Conservation (phyloP, 2,113 vertebrate genomes). For the Tonatia bakeri region DNA sequence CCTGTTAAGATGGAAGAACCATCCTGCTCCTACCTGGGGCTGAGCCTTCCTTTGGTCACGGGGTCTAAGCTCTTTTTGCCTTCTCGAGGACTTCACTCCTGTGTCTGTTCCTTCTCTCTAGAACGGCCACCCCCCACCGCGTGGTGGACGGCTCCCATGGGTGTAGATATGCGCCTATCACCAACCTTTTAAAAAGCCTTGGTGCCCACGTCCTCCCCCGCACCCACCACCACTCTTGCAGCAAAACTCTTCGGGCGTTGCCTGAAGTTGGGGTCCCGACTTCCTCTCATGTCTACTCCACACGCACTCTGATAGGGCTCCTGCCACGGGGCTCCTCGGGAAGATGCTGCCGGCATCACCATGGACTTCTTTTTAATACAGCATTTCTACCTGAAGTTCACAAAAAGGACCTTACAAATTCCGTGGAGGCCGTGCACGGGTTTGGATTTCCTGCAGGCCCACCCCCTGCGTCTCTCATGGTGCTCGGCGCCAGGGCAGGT, state of each 20-base stretch:
- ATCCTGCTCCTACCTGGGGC: too few relatives aligned
- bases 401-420: too few relatives aligned
- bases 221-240: neutral
- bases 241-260: neutral
- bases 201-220: neutral
- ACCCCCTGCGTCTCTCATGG: too few relatives aligned
- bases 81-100: neutral
- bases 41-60: neutral
- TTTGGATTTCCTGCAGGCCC: too few relatives aligned
- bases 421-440: too few relatives aligned
- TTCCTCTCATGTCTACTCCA: neutral
- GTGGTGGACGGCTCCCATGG: too few relatives aligned
- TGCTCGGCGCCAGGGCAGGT: too few relatives aligned
- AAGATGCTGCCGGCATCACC: neutral
- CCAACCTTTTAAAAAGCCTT: neutral
- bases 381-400: too few relatives aligned
- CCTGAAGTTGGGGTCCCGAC: neutral
- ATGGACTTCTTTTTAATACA: neutral
- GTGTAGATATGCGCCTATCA: neutral
- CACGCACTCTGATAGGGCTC: neutral
- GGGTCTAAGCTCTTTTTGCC: neutral
- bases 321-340: neutral
- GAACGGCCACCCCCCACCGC: neutral
- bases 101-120: neutral
- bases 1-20: neutral